A percentile compares a stretch with the other conserved stretches of the same genome.
Conservation (phyloP, 2,888 invertebrate genomes). For the Dicyrtomina minuta region DNA sequence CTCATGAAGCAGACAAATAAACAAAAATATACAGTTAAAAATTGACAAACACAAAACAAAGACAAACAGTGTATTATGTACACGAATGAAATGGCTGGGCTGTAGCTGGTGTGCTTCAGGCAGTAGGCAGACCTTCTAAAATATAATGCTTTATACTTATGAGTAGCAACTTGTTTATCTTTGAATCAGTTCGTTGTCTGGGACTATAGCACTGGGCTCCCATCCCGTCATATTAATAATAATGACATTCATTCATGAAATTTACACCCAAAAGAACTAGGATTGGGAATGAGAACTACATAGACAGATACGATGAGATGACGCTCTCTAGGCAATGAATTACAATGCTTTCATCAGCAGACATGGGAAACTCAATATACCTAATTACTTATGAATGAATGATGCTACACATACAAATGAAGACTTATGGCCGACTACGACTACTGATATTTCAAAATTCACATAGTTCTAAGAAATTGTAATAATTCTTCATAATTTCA, state of each 20-base stretch:
- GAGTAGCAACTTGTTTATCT: background rate
- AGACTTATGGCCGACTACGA: no score
- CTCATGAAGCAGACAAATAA: slow-evolving; percentile 20
- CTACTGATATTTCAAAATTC: no score
- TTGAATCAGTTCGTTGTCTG: background rate
- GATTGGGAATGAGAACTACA: no score
- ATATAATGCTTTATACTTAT: background rate
- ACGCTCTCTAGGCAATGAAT: no score
- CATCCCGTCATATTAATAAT: background rate
- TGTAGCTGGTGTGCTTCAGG: background rate
- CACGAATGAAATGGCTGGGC: background rate
- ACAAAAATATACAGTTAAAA: slow-evolving; percentile 37
- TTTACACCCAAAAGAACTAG: background rate
- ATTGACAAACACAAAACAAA: background rate
- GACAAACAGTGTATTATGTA: background rate
- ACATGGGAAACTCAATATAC: no score
- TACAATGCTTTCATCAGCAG: no score
- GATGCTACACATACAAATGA: no score
- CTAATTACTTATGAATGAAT: no score
- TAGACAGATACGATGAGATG: no score
- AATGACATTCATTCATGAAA: slow-evolving; percentile 12
- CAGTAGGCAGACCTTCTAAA: background rate
- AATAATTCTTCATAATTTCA: no score
- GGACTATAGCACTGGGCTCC: no score
- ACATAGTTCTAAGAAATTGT: no score